A percentile compares a stretch with the other conserved stretches of the same genome.
Conservation (phyloP, 2,888 invertebrate genomes). For the Acleris laterana region DNA sequence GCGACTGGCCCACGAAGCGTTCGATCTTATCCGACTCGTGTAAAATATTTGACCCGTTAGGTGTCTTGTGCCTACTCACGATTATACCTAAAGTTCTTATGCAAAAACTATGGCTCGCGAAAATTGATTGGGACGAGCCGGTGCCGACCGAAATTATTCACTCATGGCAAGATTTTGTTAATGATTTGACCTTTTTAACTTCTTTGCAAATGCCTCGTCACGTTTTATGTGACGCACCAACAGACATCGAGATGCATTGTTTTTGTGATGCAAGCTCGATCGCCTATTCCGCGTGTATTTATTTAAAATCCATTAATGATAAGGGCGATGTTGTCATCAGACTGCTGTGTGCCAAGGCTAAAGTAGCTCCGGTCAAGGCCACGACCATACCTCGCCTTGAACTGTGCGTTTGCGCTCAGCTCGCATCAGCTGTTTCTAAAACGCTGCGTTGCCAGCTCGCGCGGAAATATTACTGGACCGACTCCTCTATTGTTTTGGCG, state of each 20-base stretch:
- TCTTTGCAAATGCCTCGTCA: too few species aligned
- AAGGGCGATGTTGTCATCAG: too few species aligned
- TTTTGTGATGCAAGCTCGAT: too few species aligned
- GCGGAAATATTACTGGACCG: conserved; percentile 1
- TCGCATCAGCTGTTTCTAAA: conserved; percentile 1
- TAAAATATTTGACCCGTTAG: background rate
- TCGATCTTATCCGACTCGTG: background rate
- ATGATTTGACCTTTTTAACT: too few species aligned
- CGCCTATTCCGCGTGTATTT: too few species aligned
- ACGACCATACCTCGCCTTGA: background rate
- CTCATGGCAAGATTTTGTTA: too few species aligned
- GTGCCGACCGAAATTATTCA: background rate
- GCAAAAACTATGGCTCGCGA: background rate
- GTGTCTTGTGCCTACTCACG: background rate
- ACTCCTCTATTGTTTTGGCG: background rate
- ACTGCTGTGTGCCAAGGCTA: too few species aligned
- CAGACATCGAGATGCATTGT: too few species aligned
- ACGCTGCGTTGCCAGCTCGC: background rate
- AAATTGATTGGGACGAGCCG: background rate
- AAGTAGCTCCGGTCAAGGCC: too few species aligned
- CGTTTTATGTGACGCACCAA: too few species aligned
- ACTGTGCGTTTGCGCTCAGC: background rate
- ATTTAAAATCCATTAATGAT: too few species aligned
- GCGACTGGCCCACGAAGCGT: background rate
- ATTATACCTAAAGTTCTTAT: background rate